Evolutionary conservation across 2,888 invertebrate species (phyloP), one percentile per base, ranked within the genome.

Genomic region (Microplitis deprimator): DNA sequence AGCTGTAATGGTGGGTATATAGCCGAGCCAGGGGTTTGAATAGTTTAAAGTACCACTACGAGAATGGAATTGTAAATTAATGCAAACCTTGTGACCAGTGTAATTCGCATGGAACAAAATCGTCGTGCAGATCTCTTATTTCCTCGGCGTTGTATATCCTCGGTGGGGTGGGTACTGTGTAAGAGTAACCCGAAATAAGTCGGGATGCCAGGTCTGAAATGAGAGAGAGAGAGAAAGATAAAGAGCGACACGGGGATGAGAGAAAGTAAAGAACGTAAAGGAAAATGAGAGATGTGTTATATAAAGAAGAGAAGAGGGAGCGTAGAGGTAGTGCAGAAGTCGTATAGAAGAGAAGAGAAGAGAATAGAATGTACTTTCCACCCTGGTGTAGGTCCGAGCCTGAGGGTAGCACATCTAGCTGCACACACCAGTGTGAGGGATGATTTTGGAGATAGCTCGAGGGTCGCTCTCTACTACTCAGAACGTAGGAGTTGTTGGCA

Each of bases 361-460:
- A 61, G 69, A 69, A 69, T 68, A 77, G 77, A 50, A 64, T 76
- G 62, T 77, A 78, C 75, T 62, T 73, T 60, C 68, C 61, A 73
- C 61, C 68, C 68, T 68, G n/a, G 5, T n/a, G 80, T 50, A 79
- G 83, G 82, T 84, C 82, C 83, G 61, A 81, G 81, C 82, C 82
- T 81, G 83, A 85, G 85, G 84, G 83, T 83, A 82, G 68, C 78
- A 75, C 79, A 78, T 84, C 85, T 85, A 70, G 64, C 40, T 50
- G 59, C 68, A 68, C 29, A 13, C 50, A 77, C 40, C 41, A 88
- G 87, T 88, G 88, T 89, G 88, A 87, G 88, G 89, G 89, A 89
- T 89, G 89, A 89, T 89, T 89, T 89, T 87, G 88, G 88, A 89
- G 89, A 89, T 89, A 89, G 89, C 88, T 90, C 81, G 87, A 88